A percentile compares a stretch with the other conserved stretches of the same genome.
phyloP scores from a whole-genome alignment of 1,140 invertebrate species.

The Magallana ariakensis region DNA sequence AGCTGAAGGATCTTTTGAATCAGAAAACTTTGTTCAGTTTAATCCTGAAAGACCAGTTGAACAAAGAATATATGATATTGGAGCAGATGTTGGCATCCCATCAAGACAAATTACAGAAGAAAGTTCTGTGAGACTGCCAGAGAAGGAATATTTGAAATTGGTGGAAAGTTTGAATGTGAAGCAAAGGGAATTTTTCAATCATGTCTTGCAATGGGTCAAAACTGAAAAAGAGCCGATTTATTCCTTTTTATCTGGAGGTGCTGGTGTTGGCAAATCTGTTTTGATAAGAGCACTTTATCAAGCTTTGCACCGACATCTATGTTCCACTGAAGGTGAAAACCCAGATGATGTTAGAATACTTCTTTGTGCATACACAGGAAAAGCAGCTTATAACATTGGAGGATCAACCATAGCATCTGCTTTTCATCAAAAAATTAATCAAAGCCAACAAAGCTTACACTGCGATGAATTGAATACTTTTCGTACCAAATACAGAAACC shows the following conservation, averaged over 20 bases:
- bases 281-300: background rate
- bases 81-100: slow-evolving; percentile 41
- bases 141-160: slow-evolving; percentile 37
- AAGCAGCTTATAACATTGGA: slow-evolving; percentile 49
- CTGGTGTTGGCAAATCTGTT: slow-evolving; percentile 51
- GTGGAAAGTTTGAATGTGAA: slow-evolving; percentile 31
- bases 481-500: slow-evolving; percentile 25
- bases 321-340: slow-evolving; percentile 51
- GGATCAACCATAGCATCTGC: slow-evolving; percentile 34
- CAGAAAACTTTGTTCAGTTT: slow-evolving; percentile 10
- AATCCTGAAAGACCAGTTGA: slow-evolving; percentile 40
- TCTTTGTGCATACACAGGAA: slow-evolving; percentile 53
- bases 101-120: background rate
- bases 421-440: slow-evolving; percentile 23
- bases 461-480: slow-evolving; percentile 41
- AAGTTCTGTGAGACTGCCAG: background rate
- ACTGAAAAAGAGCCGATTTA: slow-evolving; percentile 38
- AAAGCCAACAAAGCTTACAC: background rate
- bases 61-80: slow-evolving; percentile 46
- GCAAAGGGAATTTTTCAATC: slow-evolving; percentile 48
- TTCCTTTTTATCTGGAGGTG: slow-evolving; percentile 49
- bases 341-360: slow-evolving; percentile 40
- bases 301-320: background rate
- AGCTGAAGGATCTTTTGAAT: slow-evolving; percentile 11
- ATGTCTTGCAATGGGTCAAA: slow-evolving; percentile 41